These are phyloP conservation scores for Nephrotoma guestfalica DNA, from an alignment of 2,888 invertebrate species.

Conservation along the genomic window DNA sequence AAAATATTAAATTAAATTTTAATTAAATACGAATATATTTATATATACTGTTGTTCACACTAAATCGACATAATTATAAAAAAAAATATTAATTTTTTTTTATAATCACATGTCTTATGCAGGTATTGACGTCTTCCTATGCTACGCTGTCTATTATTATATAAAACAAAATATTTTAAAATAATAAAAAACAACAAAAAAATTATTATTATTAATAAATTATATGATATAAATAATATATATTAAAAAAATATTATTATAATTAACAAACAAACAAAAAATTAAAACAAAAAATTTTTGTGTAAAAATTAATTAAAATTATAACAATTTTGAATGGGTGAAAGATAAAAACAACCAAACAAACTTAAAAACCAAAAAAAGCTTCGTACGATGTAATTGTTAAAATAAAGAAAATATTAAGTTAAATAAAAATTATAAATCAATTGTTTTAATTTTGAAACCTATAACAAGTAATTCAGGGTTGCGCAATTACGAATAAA, in stretches of 20 bases:
- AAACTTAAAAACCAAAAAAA: not conserved
- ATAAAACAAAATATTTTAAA: constrained; percentile 1
- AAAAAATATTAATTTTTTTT: constrained; percentile 2
- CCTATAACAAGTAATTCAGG: too few relatives aligned
- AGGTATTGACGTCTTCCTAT: constrained; percentile 37
- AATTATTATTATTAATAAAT: constrained; percentile 12
- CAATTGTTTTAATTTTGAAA: too few relatives aligned
- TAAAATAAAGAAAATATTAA: not conserved
- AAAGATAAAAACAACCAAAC: not conserved
- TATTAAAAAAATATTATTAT: not conserved
- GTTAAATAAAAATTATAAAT: not conserved
- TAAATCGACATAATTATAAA: constrained; percentile 32
- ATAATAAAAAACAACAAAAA: not conserved
- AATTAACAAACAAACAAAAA: constrained; percentile 6
- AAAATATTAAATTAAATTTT: not conserved
- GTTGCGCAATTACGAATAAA: too few relatives aligned
- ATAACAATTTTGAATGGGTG: not conserved
- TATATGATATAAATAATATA: constrained; percentile 7
- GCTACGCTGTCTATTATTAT: constrained; percentile 35
- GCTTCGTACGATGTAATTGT: constrained; percentile 2
- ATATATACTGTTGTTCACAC: constrained; percentile 31
- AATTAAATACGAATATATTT: constrained; percentile 19
- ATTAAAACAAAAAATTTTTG: constrained; percentile 4
- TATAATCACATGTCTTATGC: constrained; percentile 31
- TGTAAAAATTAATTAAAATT: not conserved